Conservation (phyloP, 1,140 invertebrate species). For the Bombus consobrinus region DNA sequence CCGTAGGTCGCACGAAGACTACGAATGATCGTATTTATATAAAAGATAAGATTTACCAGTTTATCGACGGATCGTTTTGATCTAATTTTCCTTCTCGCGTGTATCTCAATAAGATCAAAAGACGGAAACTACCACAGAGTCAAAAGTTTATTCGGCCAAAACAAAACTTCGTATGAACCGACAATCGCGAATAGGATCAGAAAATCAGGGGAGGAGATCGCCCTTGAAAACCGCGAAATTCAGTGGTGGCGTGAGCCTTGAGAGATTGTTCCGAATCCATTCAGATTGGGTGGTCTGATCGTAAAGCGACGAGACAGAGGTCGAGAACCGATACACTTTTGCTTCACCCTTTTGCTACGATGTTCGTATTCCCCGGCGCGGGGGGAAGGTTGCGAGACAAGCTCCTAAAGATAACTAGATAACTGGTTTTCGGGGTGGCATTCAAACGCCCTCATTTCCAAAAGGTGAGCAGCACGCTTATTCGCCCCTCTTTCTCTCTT, state of each 20-base stretch:
- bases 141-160: neutral
- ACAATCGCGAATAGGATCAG: neutral
- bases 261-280: slow-evolving; percentile 6
- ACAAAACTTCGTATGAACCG: neutral
- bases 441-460: slow-evolving; percentile 72
- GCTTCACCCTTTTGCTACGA: neutral
- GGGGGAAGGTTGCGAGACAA: slow-evolving; percentile 49
- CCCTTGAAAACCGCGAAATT: neutral
- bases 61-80: neutral
- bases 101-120: neutral
- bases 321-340: slow-evolving; percentile 53
- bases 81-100: neutral
- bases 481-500: neutral
- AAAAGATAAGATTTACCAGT: too few relatives aligned
- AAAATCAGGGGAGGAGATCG: neutral
- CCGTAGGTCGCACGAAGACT: too few relatives aligned
- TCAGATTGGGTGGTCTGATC: neutral
- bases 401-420: slow-evolving; percentile 71
- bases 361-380: neutral
- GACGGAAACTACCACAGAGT: neutral
- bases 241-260: neutral
- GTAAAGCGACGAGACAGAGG: slow-evolving; percentile 27
- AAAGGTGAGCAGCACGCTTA: slow-evolving; percentile 42
- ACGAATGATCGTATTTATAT: too few relatives aligned
- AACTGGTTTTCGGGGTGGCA: slow-evolving; percentile 68